phyloP scores from a whole-genome alignment of 2,888 invertebrate genomes.

The Melanotus villosus region DNA sequence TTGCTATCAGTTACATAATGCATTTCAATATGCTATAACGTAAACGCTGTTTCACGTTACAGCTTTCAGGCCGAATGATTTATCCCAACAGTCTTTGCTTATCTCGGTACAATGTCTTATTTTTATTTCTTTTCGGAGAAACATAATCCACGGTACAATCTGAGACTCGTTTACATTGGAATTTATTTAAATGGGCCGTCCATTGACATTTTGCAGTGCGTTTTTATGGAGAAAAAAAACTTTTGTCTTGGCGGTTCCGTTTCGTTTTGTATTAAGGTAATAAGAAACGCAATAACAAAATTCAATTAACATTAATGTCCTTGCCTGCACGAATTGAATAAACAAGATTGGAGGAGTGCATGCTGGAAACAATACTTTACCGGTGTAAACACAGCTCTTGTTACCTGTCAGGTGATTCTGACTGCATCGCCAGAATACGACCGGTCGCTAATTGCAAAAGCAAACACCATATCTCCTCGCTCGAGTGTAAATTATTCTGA shows the following conservation, averaged over 20 bases:
- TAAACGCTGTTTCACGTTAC: conserved; percentile 49
- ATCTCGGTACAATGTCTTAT: conserved; percentile 49
- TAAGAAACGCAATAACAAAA: conserved; percentile 25
- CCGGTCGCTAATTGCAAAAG: conserved; percentile 46
- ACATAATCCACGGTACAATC: conserved; percentile 49
- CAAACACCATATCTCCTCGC: conserved; percentile 43
- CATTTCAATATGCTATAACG: conserved; percentile 38
- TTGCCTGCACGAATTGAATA: conserved; percentile 14
- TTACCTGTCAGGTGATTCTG: conserved; percentile 52
- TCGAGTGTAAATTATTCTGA: conserved; percentile 34
- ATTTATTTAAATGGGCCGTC: conserved; percentile 46
- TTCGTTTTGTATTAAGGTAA: not conserved
- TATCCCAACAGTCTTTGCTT: conserved; percentile 48
- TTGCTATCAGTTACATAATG: conserved; percentile 39
- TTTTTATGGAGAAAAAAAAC: conserved; percentile 22
- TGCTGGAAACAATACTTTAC: conserved; percentile 50
- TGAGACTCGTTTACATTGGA: conserved; percentile 49
- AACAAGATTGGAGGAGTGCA: conserved; percentile 14
- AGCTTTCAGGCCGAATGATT: conserved; percentile 48
- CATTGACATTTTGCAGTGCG: conserved; percentile 39
- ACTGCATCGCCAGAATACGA: conserved; percentile 42
- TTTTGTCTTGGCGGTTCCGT: not conserved
- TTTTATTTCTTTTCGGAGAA: conserved; percentile 49
- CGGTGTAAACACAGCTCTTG: conserved; percentile 50
- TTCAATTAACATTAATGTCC: conserved; percentile 36